These are phyloP conservation scores for Drosophila insularis DNA, from an alignment of 1,140 invertebrate genomes.

Conservation along the genomic window DNA sequence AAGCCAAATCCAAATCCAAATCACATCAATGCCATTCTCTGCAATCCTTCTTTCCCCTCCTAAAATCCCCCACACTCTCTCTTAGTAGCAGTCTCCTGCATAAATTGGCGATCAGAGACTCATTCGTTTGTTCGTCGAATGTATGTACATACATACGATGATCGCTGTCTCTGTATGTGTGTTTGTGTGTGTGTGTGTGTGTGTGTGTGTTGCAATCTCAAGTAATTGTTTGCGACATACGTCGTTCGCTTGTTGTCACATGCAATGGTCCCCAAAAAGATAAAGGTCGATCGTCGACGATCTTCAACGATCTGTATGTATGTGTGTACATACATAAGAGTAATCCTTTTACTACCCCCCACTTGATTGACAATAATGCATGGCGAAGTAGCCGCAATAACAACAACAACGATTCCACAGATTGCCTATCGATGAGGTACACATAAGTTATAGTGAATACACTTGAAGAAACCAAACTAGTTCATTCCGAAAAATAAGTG, in stretches of 20 bases:
- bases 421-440: constrained; percentile 65
- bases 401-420: constrained; percentile 26
- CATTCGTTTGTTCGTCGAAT: constrained; percentile 2
- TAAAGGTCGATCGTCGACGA: constrained; percentile 65
- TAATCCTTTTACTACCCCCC: constrained; percentile 75
- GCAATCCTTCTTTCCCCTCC: constrained; percentile 10
- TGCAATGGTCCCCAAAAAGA: constrained; percentile 44
- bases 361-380: constrained; percentile 81
- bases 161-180: constrained; percentile 12
- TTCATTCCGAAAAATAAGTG: no score
- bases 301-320: constrained; percentile 27
- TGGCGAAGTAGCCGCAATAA: constrained; percentile 66
- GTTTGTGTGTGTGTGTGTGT: constrained; percentile 30
- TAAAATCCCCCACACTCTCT: constrained; percentile 5
- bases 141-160: background rate
- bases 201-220: constrained; percentile 70
- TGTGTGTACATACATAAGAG: constrained; percentile 18
- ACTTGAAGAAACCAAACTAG: background rate
- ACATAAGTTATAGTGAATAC: constrained; percentile 74
- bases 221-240: constrained; percentile 82
- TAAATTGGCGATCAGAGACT: constrained; percentile 60
- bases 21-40: constrained; percentile 74
- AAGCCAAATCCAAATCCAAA: constrained; percentile 78
- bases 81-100: constrained; percentile 46
- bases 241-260: constrained; percentile 79